These are phyloP conservation scores for Misgurnus anguillicaudatus DNA, from an alignment of 2,113 vertebrate species.

Conservation along the genomic window DNA sequence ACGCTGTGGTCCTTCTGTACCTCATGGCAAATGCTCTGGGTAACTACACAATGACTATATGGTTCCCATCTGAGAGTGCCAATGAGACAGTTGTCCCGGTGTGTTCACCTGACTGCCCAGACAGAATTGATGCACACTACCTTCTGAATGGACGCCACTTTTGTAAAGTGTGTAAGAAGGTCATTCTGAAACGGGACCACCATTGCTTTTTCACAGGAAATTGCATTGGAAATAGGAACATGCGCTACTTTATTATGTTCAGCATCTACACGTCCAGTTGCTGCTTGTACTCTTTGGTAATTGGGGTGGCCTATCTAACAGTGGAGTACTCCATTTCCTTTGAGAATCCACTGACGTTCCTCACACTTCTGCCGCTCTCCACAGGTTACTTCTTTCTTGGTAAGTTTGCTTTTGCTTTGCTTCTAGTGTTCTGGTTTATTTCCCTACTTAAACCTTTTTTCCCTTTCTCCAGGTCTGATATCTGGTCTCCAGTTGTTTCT, in stretches of 20 bases:
- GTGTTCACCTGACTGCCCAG: slow-evolving; percentile 75
- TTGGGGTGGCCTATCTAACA: slow-evolving; percentile 92
- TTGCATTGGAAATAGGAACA: slow-evolving; percentile 95
- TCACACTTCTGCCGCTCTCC: slow-evolving; percentile 92
- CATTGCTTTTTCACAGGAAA: slow-evolving; percentile 99
- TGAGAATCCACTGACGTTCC: slow-evolving; percentile 89
- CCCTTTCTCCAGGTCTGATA: slow-evolving; percentile 78
- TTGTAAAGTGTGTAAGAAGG: slow-evolving; percentile 93
- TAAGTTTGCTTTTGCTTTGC: slow-evolving; percentile 67
- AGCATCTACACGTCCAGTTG: slow-evolving; percentile 94
- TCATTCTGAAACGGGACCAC: slow-evolving; percentile 94
- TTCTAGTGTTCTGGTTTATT: neutral
- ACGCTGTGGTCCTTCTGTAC: slow-evolving; percentile 86
- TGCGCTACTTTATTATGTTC: slow-evolving; percentile 98
- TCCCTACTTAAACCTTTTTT: neutral
- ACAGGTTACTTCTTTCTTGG: slow-evolving; percentile 95
- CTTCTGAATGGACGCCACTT: slow-evolving; percentile 83
- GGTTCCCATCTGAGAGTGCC: slow-evolving; percentile 84
- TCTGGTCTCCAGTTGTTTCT: slow-evolving; percentile 93
- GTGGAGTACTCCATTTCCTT: slow-evolving; percentile 90
- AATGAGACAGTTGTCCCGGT: slow-evolving; percentile 74
- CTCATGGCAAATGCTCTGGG: slow-evolving; percentile 92
- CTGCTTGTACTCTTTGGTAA: slow-evolving; percentile 90
- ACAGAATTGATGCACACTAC: slow-evolving; percentile 75
- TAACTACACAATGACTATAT: slow-evolving; percentile 93